Percentiles rank a stretch among this genome's conserved stretches.
phyloP scores from a whole-genome alignment of 2,888 invertebrate species.

The Hemithea aestivaria region DNA sequence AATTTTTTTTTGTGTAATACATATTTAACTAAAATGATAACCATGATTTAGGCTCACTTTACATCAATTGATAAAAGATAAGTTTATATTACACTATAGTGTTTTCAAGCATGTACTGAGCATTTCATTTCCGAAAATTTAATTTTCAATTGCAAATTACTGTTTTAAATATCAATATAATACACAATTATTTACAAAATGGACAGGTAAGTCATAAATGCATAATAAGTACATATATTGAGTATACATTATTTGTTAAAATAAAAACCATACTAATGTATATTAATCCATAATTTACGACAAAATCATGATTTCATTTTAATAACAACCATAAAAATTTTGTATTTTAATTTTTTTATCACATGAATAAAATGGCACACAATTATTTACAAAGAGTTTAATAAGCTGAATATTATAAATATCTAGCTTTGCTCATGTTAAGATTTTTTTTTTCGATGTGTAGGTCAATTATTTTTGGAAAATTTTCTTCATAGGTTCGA shows the following conservation, averaged over 20 bases:
- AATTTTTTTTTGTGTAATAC: no score
- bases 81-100: no score
- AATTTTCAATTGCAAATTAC: conserved; percentile 14
- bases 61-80: no score
- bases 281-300: background rate
- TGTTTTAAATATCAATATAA: conserved; percentile 3
- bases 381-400: conserved; percentile 8
- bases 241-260: no score
- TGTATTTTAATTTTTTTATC: conserved; percentile 5
- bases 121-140: conserved; percentile 18
- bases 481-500: no score
- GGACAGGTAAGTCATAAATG: background rate
- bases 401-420: conserved; percentile 7
- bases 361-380: conserved; percentile 19
- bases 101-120: conserved; percentile 6
- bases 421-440: no score
- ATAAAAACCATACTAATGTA: no score
- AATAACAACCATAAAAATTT: background rate
- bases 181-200: conserved; percentile 1
- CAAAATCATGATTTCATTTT: conserved; percentile 2
- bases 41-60: no score
- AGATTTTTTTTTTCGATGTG: no score
- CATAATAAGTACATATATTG: no score
- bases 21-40: no score
- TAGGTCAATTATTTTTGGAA: no score